Conservation (phyloP, 2,797 vertebrate genomes). For the Bryconaethiops microstoma region DNA sequence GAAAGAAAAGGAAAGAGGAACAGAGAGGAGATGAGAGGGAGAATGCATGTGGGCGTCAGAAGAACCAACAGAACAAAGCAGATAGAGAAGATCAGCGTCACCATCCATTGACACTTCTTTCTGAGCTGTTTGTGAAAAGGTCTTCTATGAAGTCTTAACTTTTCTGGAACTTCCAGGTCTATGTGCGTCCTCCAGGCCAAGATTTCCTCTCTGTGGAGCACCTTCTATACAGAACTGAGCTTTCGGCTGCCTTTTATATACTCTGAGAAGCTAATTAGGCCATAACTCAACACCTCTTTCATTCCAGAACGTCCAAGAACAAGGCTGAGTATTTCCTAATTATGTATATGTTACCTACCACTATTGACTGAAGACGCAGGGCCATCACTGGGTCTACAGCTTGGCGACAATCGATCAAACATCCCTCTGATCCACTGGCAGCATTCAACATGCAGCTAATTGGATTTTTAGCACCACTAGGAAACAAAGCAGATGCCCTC, state of each 20-base stretch:
- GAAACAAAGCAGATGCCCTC: constrained; percentile 33
- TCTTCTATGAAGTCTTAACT: constrained; percentile 35
- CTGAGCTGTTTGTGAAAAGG: background rate
- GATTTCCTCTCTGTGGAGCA: background rate
- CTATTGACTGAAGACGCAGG: constrained; percentile 69
- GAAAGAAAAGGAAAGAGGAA: background rate
- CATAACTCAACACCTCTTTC: constrained; percentile 34
- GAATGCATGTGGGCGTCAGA: background rate
- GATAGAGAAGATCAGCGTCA: constrained; percentile 28
- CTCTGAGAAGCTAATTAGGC: constrained; percentile 35
- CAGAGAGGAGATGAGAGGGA: background rate
- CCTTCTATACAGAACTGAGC: background rate
- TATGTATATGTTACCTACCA: constrained; percentile 58
- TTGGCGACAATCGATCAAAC: constrained; percentile 64
- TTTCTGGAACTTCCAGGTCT: background rate
- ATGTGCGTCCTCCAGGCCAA: background rate
- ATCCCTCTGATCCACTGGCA: constrained; percentile 35
- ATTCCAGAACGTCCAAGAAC: constrained; percentile 37
- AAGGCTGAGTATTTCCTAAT: constrained; percentile 33
- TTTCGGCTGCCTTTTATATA: constrained; percentile 55
- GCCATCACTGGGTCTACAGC: constrained; percentile 43
- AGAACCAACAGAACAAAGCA: background rate
- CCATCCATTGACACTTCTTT: constrained; percentile 51
- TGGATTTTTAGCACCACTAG: constrained; percentile 47
- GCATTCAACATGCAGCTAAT: constrained; percentile 70